Base-by-base conservation (phyloP, 37 sponge, comb jelly and placozoan genomes). In the Aplysina aerophoba region DNA sequence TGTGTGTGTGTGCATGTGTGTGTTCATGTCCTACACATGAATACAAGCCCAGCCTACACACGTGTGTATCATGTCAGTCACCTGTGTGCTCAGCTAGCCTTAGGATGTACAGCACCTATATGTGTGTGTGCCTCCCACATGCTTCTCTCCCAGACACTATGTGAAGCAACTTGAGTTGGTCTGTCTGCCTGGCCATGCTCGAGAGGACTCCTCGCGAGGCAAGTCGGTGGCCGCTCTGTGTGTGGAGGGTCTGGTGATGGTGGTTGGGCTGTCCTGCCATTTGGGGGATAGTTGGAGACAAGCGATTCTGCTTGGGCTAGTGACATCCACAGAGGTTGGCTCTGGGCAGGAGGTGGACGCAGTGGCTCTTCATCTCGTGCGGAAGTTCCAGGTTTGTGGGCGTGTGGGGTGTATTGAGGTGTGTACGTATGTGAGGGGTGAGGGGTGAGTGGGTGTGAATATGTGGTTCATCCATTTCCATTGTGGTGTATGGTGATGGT, bases 101-200 rank as follows among this genome's bases (percentile, higher is more conserved):
- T n/a, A n/a, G n/a, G n/a, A n/a, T n/a, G n/a, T n/a, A n/a, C n/a
- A n/a, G n/a, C n/a, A n/a, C n/a, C n/a, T n/a, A n/a, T n/a, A n/a
- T n/a, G n/a, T n/a, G n/a, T n/a, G n/a, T n/a, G n/a, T n/a, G n/a
- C 50, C 50, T 44, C 3, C 63, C 27, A 57, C 25, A 62, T 4
- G 13, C 27, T 62, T 14, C 63, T 28, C 63, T 14, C 4, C 63
- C 37, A 71, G 73, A 12, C 6, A 8, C 20, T 71, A 71, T 71
- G 20, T 71, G 34, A 71, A 71, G 73, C 73, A 71, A 35, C 73
- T 71, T 19, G 36, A 71, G 37, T 15, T 71, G 73, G 37, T 12
- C 73, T 36, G 73, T 71, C 37, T 71, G 3, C 73, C 73, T 35
- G 73, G 73, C 73, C 34, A 35, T 19, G 20, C n/a, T 11, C 31